These are phyloP conservation scores for Atrina japonica DNA, from an alignment of 2,888 invertebrate genomes.

Conservation along the genomic window DNA sequence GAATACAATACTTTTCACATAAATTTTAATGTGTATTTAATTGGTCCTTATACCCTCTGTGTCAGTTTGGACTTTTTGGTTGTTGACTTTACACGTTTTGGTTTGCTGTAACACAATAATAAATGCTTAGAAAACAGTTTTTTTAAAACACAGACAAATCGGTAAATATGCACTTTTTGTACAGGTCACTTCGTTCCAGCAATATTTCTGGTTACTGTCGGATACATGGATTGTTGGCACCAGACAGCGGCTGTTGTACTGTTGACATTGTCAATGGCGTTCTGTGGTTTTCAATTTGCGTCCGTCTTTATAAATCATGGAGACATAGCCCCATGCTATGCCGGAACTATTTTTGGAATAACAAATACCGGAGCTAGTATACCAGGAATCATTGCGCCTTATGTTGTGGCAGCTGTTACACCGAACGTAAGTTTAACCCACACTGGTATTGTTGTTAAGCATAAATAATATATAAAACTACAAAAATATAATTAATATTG, in stretches of 20 bases:
- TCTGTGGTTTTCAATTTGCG: slow-evolving; percentile 72
- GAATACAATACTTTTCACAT: too few species aligned
- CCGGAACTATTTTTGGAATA: slow-evolving; percentile 71
- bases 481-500: too few species aligned
- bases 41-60: too few species aligned
- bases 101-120: too few species aligned
- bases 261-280: slow-evolving; percentile 66
- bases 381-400: slow-evolving; percentile 71
- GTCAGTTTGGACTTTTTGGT: too few species aligned
- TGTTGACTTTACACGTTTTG: too few species aligned
- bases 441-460: background rate
- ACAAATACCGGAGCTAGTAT: slow-evolving; percentile 69
- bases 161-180: too few species aligned
- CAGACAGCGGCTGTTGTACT: slow-evolving; percentile 66
- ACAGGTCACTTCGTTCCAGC: slow-evolving; percentile 66
- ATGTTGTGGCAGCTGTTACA: slow-evolving; percentile 71
- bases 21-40: too few species aligned
- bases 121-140: too few species aligned
- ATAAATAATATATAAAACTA: background rate
- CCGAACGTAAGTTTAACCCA: slow-evolving; percentile 64
- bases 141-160: too few species aligned
- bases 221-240: slow-evolving; percentile 71
- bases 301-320: slow-evolving; percentile 73
- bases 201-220: slow-evolving; percentile 63
- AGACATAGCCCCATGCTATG: slow-evolving; percentile 72